A percentile compares a stretch with the other conserved stretches of the same genome.
Conservation (phyloP, 53 echinoderm and acorn worm genomes). For the Patiria pectinifera region DNA sequence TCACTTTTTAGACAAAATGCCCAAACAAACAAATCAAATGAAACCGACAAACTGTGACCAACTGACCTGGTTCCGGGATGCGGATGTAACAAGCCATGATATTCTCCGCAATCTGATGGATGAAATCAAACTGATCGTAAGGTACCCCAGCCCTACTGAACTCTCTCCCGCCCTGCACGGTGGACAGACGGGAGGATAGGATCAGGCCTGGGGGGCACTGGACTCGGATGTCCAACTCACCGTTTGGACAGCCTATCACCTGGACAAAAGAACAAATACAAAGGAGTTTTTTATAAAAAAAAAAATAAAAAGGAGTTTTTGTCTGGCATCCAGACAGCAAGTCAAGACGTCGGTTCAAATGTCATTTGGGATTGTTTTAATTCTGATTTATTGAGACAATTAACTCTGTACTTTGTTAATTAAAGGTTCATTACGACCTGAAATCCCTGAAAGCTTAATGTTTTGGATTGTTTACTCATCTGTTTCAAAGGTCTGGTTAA, state of each 20-base stretch:
- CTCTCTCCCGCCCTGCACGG: conserved; percentile 61
- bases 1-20: too few species aligned
- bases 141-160: conserved; percentile 70
- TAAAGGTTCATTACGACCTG: too few species aligned
- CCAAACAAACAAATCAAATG: background rate
- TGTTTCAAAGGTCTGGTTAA: too few species aligned
- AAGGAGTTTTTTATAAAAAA: background rate
- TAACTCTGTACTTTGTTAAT: too few species aligned
- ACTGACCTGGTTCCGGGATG: conserved; percentile 84
- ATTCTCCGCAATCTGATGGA: conserved; percentile 82
- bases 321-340: too few species aligned
- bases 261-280: background rate
- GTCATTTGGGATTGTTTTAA: too few species aligned
- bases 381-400: too few species aligned
- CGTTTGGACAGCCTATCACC: conserved; percentile 61
- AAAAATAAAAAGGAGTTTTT: background rate
- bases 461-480: too few species aligned
- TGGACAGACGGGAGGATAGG: conserved; percentile 78
- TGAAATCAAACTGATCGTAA: conserved; percentile 88
- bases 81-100: conserved; percentile 87
- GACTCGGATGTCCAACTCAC: conserved; percentile 75
- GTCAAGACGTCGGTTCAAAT: too few species aligned
- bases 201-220: conserved; percentile 80
- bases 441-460: too few species aligned
- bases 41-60: background rate